Percentiles rank a stretch among this genome's conserved stretches.
These are phyloP conservation scores for Hormaphis cornu DNA, from an alignment of 1,140 invertebrate genomes.

Conservation along the genomic window DNA sequence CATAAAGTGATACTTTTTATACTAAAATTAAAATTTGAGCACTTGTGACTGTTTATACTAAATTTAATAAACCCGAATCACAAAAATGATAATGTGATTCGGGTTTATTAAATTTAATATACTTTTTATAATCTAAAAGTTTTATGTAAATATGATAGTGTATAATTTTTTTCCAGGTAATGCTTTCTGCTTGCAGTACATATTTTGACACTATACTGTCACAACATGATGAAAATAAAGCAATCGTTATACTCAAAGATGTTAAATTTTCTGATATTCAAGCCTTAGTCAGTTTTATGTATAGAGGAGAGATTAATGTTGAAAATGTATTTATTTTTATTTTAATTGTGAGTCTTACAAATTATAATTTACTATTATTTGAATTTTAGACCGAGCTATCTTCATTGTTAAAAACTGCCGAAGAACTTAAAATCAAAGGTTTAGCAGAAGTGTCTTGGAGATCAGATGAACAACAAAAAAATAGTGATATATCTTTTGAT, in stretches of 20 bases:
- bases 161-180: constrained; percentile 48
- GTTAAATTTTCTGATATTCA: constrained; percentile 74
- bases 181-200: constrained; percentile 70
- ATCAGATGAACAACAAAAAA: constrained; percentile 35
- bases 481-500: not conserved
- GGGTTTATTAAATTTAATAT: too few relatives aligned
- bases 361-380: constrained; percentile 13
- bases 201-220: constrained; percentile 80
- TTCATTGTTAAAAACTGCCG: constrained; percentile 78
- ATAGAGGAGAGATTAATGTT: constrained; percentile 90
- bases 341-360: not conserved
- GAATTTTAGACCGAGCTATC: constrained; percentile 63
- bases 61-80: too few relatives aligned
- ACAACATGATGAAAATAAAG: constrained; percentile 77
- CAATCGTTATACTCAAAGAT: constrained; percentile 75
- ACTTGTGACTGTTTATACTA: too few relatives aligned
- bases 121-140: too few relatives aligned
- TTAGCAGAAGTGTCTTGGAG: constrained; percentile 76
- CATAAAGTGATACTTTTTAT: constrained; percentile 59
- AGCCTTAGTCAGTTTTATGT: constrained; percentile 87
- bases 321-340: constrained; percentile 57
- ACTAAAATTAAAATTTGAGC: too few relatives aligned
- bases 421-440: constrained; percentile 83
- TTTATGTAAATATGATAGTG: not conserved
- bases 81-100: too few relatives aligned